Percentiles rank a stretch among this genome's conserved stretches.
phyloP scores from a whole-genome alignment of 2,888 invertebrate species.

The Podabrus alpinus region DNA sequence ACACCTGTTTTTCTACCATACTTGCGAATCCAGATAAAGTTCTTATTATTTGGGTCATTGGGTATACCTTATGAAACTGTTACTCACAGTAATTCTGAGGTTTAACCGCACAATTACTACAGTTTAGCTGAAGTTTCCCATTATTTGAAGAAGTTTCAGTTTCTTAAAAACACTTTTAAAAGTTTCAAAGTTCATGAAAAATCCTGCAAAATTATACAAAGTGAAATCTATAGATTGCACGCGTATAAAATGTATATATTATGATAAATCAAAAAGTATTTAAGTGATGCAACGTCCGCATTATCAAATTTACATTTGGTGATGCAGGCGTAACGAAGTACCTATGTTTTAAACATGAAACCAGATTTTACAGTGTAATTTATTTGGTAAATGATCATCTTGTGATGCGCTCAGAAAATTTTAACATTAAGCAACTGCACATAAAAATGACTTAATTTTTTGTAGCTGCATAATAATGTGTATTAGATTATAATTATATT shows the following conservation, averaged over 20 bases:
- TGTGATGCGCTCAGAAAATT: neutral
- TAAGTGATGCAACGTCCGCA: constrained; percentile 6
- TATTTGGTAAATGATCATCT: constrained; percentile 21
- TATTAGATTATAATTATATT: neutral
- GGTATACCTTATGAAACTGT: no score
- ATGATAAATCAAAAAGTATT: neutral
- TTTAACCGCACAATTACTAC: neutral
- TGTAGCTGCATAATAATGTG: neutral
- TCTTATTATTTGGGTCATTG: no score
- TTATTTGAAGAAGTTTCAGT: neutral
- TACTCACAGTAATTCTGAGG: neutral
- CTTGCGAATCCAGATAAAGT: neutral
- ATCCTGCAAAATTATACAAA: neutral
- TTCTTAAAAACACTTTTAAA: neutral
- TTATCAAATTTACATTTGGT: constrained; percentile 26
- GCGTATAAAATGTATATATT: neutral
- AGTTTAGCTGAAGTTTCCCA: neutral
- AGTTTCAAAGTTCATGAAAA: neutral
- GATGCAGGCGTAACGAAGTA: constrained; percentile 27
- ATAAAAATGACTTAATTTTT: neutral
- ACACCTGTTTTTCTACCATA: neutral
- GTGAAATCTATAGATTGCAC: neutral
- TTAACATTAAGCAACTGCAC: neutral
- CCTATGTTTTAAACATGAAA: constrained; percentile 33
- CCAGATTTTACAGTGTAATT: constrained; percentile 27